Base-by-base conservation (phyloP, 2,888 invertebrate species). In the Sarcophaga caerulescens region DNA sequence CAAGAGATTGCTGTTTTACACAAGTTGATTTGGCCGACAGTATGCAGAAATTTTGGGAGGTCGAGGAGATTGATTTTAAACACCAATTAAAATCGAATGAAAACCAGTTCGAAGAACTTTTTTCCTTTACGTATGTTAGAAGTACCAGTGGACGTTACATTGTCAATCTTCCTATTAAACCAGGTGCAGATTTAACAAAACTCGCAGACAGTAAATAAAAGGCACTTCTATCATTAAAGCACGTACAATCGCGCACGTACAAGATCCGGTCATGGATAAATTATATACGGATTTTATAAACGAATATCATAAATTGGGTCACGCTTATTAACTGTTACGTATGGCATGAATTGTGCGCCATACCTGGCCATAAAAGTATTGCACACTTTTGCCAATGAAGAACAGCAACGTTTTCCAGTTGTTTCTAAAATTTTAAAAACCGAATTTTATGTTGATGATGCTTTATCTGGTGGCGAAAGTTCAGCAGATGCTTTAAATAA, bases 231-330 rank as follows among this genome's bases (percentile, higher is more conserved):
- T 77, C 83, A 23, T 84, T 81, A 45, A 35, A 71, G 4, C 73
- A 69, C 23, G 78, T 85, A 77, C 81, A 84, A 79, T 21, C 47
- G 45, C 83, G 79, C n/a, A n/a, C n/a, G 23, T 65, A 21, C 23
- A 25, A 65, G 23, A 65, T 65, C 63, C 63, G 23, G 23, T 14
- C 23, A 65, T 65, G 63, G 6, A 65, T 14, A 47, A 47, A 47
- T 47, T 88, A 65, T 87, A 84, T 52, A 60, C 81, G 17, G 62
- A 75, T 11, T 87, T 88, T 65, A 77, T 87, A 85, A 52, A 71
- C 3, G 83, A 81, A 62, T 85, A 84, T 70, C 21, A 79, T 21
- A 17, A 19, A 2, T 81, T 87, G 1, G 82, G 71, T 3, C 82
- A 85, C 85, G 87, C 17, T 52, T 83, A 14, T 73, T 85, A 5